Evolutionary conservation across 2,888 invertebrate genomes (phyloP).

Genomic region (Lithosia quadra): DNA sequence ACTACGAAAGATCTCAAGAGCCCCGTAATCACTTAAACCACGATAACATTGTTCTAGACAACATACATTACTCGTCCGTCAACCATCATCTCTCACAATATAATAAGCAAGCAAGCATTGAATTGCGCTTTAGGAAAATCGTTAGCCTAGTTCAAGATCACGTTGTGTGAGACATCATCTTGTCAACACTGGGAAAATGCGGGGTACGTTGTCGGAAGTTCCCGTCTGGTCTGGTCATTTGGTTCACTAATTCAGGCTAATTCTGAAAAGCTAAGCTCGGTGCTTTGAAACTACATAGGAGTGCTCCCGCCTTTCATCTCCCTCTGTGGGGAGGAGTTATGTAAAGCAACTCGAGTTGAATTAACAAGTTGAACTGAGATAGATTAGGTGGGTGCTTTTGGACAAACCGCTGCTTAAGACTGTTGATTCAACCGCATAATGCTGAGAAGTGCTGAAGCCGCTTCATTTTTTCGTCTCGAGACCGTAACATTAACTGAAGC

Average conservation of each 20-base stretch:
- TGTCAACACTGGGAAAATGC: slow-evolving; percentile 72
- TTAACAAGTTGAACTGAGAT: slow-evolving; percentile 43
- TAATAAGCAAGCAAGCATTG: slow-evolving; percentile 39
- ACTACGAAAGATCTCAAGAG: slow-evolving; percentile 40
- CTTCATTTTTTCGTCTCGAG: slow-evolving; percentile 8
- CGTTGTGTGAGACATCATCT: slow-evolving; percentile 51
- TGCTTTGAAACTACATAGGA: slow-evolving; percentile 44
- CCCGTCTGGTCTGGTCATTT: slow-evolving; percentile 64
- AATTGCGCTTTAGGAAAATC: slow-evolving; percentile 29
- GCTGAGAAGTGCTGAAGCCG: slow-evolving; percentile 7
- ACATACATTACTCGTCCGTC: slow-evolving; percentile 51
- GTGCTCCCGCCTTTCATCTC: slow-evolving; percentile 32
- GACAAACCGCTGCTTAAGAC: slow-evolving; percentile 26
- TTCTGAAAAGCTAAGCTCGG: slow-evolving; percentile 57
- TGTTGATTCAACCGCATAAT: slow-evolving; percentile 31
- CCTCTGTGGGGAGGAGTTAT: slow-evolving; percentile 47
- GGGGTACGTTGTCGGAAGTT: slow-evolving; percentile 57
- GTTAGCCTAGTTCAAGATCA: slow-evolving; percentile 29
- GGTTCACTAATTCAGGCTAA: slow-evolving; percentile 71
- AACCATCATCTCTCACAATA: no score
- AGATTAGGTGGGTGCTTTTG: slow-evolving; percentile 38
- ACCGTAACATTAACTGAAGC: slow-evolving; percentile 19
- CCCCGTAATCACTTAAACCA: slow-evolving; percentile 31
- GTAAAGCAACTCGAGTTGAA: slow-evolving; percentile 48
- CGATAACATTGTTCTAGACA: slow-evolving; percentile 18